Evolutionary conservation across 37 sponge, comb jelly and placozoan genomes (phyloP).

Genomic region (Sycon ciliatum): DNA sequence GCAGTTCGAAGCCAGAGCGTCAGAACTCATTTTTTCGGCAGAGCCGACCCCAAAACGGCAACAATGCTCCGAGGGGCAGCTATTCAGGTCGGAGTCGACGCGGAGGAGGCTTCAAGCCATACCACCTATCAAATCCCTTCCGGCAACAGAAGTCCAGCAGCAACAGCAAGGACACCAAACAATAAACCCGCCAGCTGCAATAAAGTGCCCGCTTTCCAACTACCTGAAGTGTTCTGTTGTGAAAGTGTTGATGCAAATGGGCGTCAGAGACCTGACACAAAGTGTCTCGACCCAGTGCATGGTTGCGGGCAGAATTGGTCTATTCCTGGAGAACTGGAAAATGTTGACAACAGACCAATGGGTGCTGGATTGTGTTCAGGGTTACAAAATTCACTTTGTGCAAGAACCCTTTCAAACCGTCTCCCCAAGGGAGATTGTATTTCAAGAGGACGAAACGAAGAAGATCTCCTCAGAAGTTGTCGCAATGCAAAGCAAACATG

Average conservation of each 20-base stretch:
- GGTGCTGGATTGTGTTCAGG: no score
- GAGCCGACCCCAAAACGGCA: constrained; percentile 16
- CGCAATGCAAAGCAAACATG: no score
- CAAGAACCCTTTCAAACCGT: no score
- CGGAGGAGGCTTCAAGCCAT: constrained; percentile 5
- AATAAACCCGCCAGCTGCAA: neutral
- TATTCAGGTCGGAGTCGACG: neutral
- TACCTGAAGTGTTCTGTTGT: neutral
- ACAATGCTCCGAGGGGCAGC: constrained; percentile 10
- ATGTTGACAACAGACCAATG: constrained; percentile 17
- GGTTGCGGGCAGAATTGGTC: neutral
- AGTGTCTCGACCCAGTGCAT: neutral
- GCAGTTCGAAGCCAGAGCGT: neutral
- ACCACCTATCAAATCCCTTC: neutral
- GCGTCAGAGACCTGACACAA: no score
- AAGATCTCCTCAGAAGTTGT: no score
- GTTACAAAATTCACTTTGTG: no score
- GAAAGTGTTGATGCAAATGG: neutral
- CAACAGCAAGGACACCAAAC: neutral
- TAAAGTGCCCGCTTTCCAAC: neutral
- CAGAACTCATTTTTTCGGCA: constrained; percentile 21
- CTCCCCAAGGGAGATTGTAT: no score
- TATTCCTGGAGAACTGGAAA: constrained; percentile 5
- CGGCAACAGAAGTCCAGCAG: neutral
- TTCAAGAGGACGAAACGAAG: no score